phyloP scores from a whole-genome alignment of 2,888 invertebrate species.

The Eilema sororculum region DNA sequence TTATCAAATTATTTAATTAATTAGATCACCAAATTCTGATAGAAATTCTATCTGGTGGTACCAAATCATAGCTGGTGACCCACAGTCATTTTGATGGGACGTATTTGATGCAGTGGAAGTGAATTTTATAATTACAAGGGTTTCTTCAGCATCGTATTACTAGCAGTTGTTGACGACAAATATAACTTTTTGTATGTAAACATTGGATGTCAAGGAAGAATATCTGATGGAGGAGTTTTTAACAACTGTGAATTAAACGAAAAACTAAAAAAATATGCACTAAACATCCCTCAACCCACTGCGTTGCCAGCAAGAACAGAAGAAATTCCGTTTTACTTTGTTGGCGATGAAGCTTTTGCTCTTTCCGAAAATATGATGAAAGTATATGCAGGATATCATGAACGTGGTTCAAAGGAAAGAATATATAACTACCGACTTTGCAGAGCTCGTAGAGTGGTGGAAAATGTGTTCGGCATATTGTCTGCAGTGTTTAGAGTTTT shows the following conservation, averaged over 20 bases:
- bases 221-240: too few species aligned
- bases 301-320: slow-evolving; percentile 26
- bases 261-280: slow-evolving; percentile 23
- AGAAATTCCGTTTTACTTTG: slow-evolving; percentile 26
- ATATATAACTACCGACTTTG: slow-evolving; percentile 14
- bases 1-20: slow-evolving; percentile 31
- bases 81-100: slow-evolving; percentile 33
- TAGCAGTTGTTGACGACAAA: too few species aligned
- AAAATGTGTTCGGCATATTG: too few species aligned
- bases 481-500: slow-evolving; percentile 20
- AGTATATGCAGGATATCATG: slow-evolving; percentile 26
- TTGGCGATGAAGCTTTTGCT: slow-evolving; percentile 20
- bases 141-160: too few species aligned
- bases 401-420: slow-evolving; percentile 19
- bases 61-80: slow-evolving; percentile 37
- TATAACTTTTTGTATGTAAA: too few species aligned
- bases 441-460: too few species aligned
- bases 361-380: slow-evolving; percentile 22
- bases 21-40: slow-evolving; percentile 34
- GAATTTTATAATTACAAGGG: too few species aligned
- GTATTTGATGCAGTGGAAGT: slow-evolving; percentile 29
- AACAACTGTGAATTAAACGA: slow-evolving; percentile 21
- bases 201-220: too few species aligned
- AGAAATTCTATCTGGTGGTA: slow-evolving; percentile 19
- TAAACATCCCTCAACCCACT: slow-evolving; percentile 21